phyloP scores from a whole-genome alignment of 2,888 invertebrate genomes.

The Pristionchus exspectatus region DNA sequence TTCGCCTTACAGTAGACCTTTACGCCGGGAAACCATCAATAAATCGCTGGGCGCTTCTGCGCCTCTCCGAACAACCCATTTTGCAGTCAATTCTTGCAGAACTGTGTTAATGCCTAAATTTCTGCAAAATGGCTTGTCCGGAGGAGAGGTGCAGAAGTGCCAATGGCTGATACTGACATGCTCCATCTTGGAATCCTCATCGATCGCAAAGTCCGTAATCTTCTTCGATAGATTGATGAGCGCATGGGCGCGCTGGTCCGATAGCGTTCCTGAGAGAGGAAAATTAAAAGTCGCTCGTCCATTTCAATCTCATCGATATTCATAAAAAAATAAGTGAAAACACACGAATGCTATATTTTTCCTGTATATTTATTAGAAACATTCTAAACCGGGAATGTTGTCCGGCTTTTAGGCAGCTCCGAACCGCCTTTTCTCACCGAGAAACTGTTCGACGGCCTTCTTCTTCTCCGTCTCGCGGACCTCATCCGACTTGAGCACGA shows the following conservation, averaged over 20 bases:
- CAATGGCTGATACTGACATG: constrained; percentile 49
- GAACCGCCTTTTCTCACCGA: constrained; percentile 51
- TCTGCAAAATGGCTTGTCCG: no score
- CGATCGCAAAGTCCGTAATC: constrained; percentile 92
- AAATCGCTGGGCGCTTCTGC: no score
- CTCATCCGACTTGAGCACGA: constrained; percentile 94
- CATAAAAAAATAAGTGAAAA: background rate
- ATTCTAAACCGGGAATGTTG: no score
- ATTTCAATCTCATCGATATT: background rate
- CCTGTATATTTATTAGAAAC: no score
- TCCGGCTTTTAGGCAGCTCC: no score
- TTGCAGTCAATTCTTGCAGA: no score
- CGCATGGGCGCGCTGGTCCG: constrained; percentile 94
- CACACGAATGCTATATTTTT: background rate
- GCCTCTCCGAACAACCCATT: no score
- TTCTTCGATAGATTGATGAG: constrained; percentile 97
- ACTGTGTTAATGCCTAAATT: no score
- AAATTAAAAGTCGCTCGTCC: background rate
- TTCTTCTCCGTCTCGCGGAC: constrained; percentile 94
- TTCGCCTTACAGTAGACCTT: no score
- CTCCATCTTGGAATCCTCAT: constrained; percentile 66
- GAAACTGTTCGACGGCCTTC: constrained; percentile 87
- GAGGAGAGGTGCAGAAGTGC: background rate
- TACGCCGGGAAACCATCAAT: no score
- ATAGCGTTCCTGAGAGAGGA: constrained; percentile 83